Conservation (phyloP, 1,140 invertebrate genomes). For the Sitobion miscanthi region DNA sequence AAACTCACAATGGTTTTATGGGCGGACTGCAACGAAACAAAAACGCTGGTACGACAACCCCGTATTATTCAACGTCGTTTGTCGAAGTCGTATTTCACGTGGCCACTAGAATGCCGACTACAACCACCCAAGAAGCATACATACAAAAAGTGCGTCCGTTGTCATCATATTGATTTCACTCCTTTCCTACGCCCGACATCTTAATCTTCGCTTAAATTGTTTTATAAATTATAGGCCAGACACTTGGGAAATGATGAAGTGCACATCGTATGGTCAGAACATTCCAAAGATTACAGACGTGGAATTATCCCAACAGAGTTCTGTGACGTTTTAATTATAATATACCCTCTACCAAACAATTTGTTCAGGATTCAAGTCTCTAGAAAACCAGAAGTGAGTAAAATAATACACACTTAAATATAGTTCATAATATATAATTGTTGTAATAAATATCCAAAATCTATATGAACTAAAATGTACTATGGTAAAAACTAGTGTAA, state of each 20-base stretch:
- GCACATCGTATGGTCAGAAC: constrained; percentile 99
- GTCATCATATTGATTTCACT: not conserved
- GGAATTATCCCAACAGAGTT: constrained; percentile 99
- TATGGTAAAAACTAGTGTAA: not conserved
- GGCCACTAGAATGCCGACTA: constrained; percentile 94
- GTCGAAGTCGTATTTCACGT: constrained; percentile 90
- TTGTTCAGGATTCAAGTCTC: constrained; percentile 84
- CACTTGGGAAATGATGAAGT: constrained; percentile 99
- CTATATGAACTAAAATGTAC: not conserved
- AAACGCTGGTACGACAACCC: constrained; percentile 88
- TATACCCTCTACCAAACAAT: constrained; percentile 88
- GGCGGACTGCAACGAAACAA: constrained; percentile 93
- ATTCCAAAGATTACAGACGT: constrained; percentile 90
- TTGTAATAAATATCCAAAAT: not conserved
- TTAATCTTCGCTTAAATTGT: not conserved
- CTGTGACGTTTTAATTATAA: constrained; percentile 97
- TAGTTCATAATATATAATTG: not conserved
- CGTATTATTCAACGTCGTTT: constrained; percentile 95
- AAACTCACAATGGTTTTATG: constrained; percentile 93
- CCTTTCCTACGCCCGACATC: not conserved
- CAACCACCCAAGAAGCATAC: constrained; percentile 79
- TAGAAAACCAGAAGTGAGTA: constrained; percentile 80
- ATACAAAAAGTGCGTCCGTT: constrained; percentile 78
- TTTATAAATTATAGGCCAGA: constrained; percentile 72
- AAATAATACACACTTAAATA: not conserved